Base-by-base conservation (phyloP, 2,797 vertebrate genomes). In the Thaleichthys pacificus region DNA sequence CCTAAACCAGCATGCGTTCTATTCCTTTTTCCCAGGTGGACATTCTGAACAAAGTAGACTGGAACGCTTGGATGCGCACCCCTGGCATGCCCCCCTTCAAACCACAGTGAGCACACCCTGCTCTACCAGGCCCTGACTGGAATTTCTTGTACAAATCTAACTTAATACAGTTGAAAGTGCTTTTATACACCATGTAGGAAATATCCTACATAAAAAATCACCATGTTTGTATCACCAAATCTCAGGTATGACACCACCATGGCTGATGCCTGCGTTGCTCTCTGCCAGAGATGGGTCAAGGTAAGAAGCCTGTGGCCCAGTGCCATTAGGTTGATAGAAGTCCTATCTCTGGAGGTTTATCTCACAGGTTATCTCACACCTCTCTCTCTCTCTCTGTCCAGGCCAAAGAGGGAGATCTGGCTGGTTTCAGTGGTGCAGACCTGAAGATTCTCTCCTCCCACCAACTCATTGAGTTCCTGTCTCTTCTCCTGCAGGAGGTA, bases 61-160 rank as follows among this genome's bases (percentile, higher is more conserved):
- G 97, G 97, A 93, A 95, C 6, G 87, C 89, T 0, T 99, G 97
- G 97, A 95, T 99, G 85, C 88, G 95, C 81, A 93, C 96, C 19
- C 96, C 97, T 21, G 97, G 97, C 70, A 95, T 99, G 94, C 96
- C 97, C 62, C 96, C 97, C 0, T 89, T 94, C 47, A 95, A 95
- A 75, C 95, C 95, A 73, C 87, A 74, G 97, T 99, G 86, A 93
- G 91, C 86, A 51, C 19, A 63, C 8, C 19, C 21, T 66, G 22
- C n/a, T 30, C 42, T 47, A 47, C 42, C 11, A 47, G 42, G 3
- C 12, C 12, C 42, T 47, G 42, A 47, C 42, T 47, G 9, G 9
- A 47, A 47, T 47, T 47, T 1, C 1, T 47, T 47, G 42, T 42
- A 14, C 9, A 42, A 12, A 42, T 42, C 8, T 3, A 42, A 42